Conservation (phyloP, 2,888 invertebrate genomes). For the Meteorus cinctellus region DNA sequence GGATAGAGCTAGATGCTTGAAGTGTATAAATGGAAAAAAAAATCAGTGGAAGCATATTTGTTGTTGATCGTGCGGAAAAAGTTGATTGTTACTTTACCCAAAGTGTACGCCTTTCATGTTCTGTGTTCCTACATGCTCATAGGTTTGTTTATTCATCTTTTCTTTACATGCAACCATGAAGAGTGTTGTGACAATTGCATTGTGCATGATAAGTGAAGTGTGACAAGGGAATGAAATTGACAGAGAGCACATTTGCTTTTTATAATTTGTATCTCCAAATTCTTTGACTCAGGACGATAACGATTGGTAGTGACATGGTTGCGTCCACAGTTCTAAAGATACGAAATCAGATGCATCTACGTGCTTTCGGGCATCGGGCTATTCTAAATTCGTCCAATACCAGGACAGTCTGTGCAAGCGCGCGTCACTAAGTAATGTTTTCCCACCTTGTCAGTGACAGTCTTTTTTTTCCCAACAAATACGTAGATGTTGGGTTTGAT, state of each 20-base stretch:
- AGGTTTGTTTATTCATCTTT: background rate
- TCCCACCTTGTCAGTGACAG: background rate
- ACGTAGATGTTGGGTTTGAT: background rate
- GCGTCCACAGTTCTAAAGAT: constrained; percentile 47
- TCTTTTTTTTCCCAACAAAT: constrained; percentile 11
- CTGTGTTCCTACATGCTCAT: constrained; percentile 1
- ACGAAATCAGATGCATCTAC: constrained; percentile 38
- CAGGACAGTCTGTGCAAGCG: constrained; percentile 22
- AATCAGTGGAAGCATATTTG: background rate
- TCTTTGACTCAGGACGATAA: background rate
- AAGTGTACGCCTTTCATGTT: constrained; percentile 8
- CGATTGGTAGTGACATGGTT: constrained; percentile 16
- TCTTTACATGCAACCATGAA: constrained; percentile 2
- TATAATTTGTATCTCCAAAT: background rate
- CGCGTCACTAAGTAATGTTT: constrained; percentile 28
- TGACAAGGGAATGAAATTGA: too few relatives aligned
- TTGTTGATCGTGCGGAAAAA: background rate
- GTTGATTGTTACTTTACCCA: constrained; percentile 12
- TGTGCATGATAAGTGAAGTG: too few relatives aligned
- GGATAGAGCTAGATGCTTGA: background rate
- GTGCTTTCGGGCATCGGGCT: constrained; percentile 46
- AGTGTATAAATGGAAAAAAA: background rate
- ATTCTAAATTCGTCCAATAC: constrained; percentile 51
- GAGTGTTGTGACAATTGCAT: background rate
- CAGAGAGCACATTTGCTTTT: background rate